Percentiles rank a stretch among this genome's conserved stretches.
These are phyloP conservation scores for Drosophila borealis DNA, from an alignment of 2,888 invertebrate genomes.

Conservation along the genomic window DNA sequence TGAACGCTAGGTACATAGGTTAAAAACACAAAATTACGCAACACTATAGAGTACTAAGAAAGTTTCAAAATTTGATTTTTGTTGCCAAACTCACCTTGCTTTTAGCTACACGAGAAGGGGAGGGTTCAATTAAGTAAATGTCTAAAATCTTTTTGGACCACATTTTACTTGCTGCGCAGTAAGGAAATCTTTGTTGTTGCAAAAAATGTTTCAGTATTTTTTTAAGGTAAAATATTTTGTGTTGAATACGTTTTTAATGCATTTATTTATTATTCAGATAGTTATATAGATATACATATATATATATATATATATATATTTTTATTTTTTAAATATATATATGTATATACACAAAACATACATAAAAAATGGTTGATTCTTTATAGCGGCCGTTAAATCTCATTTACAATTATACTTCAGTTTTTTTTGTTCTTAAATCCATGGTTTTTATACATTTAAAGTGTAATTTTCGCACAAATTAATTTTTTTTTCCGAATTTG, in stretches of 20 bases:
- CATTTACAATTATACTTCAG: slow-evolving; percentile 48
- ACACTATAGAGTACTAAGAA: slow-evolving; percentile 43
- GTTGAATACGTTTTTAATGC: slow-evolving; percentile 68
- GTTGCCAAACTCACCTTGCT: slow-evolving; percentile 65
- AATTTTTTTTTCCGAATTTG: slow-evolving; percentile 52
- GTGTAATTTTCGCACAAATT: slow-evolving; percentile 56
- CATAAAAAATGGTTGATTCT: slow-evolving; percentile 70
- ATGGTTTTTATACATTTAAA: slow-evolving; percentile 58
- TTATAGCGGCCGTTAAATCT: slow-evolving; percentile 45
- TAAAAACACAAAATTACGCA: slow-evolving; percentile 26
- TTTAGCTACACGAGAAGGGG: slow-evolving; percentile 30
- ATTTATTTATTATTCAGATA: slow-evolving; percentile 75
- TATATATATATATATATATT: slow-evolving; percentile 64
- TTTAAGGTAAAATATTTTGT: slow-evolving; percentile 24
- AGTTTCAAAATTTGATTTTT: slow-evolving; percentile 19
- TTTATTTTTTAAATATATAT: slow-evolving; percentile 55
- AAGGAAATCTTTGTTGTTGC: slow-evolving; percentile 43
- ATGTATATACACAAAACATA: slow-evolving; percentile 76
- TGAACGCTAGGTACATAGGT: slow-evolving; percentile 1
- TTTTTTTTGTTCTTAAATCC: slow-evolving; percentile 20
- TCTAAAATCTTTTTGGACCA: slow-evolving; percentile 61
- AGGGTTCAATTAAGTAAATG: slow-evolving; percentile 18
- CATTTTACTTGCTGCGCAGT: slow-evolving; percentile 56
- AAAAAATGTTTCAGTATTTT: slow-evolving; percentile 40
- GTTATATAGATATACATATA: slow-evolving; percentile 64